Percentiles rank a stretch among this genome's conserved stretches.
phyloP scores from a whole-genome alignment of 1,140 invertebrate species.

The Triops longicaudatus region DNA sequence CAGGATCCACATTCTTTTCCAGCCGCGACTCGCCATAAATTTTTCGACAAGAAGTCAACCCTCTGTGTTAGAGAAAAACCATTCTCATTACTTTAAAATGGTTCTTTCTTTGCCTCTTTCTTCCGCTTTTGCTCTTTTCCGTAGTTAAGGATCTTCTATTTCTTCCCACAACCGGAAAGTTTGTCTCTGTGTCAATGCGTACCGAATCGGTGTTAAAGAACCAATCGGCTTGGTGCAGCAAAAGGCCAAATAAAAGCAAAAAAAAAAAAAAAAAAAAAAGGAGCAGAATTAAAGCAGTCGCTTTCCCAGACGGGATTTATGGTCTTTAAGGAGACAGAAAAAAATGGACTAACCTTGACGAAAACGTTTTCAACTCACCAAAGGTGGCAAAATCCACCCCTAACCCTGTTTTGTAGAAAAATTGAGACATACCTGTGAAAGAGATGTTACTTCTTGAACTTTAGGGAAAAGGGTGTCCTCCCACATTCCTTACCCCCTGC shows the following conservation, averaged over 20 bases:
- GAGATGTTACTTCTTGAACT: too few relatives aligned
- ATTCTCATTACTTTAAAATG: too few relatives aligned
- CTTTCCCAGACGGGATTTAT: conserved; percentile 10
- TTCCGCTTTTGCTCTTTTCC: too few relatives aligned
- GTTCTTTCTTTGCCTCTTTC: too few relatives aligned
- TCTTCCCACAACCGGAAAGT: too few relatives aligned
- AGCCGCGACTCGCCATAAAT: not conserved
- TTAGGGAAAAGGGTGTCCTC: not conserved
- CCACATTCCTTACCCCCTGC: not conserved
- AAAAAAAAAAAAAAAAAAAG: conserved; percentile 18
- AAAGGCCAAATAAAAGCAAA: not conserved
- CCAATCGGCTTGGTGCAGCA: too few relatives aligned
- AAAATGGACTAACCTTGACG: not conserved
- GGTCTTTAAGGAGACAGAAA: not conserved
- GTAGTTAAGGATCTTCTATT: too few relatives aligned
- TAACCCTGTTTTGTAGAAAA: not conserved
- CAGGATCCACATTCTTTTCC: not conserved
- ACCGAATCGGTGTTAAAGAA: too few relatives aligned
- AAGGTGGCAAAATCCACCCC: not conserved
- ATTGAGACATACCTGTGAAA: too few relatives aligned
- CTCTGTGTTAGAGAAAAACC: too few relatives aligned
- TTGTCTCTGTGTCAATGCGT: too few relatives aligned
- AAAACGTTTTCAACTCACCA: not conserved
- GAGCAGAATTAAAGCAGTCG: conserved; percentile 2
- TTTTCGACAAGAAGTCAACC: not conserved